Percentiles rank a stretch among this genome's conserved stretches.
phyloP scores from a whole-genome alignment of 37 sponge, comb jelly and placozoan genomes.

The Geodia barretti region DNA sequence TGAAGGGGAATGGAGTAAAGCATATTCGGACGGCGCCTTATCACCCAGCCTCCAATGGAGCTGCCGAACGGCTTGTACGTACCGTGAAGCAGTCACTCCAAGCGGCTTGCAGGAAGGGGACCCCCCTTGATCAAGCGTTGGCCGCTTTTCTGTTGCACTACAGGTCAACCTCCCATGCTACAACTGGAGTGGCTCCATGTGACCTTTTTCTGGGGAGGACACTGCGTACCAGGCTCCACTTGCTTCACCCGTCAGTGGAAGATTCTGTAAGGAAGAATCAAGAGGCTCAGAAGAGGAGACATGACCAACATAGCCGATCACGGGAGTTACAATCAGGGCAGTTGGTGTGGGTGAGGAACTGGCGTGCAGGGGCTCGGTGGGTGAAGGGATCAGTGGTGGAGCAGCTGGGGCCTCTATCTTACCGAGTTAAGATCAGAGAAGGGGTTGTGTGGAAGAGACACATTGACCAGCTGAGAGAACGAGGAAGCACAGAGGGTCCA shows the following conservation, averaged over 20 bases:
- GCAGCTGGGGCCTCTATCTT: conserved; percentile 11
- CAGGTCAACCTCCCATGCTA: conserved; percentile 11
- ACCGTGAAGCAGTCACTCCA: conserved; percentile 30
- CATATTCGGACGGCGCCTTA: conserved; percentile 2
- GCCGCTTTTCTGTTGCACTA: conserved; percentile 15
- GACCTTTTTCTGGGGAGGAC: not conserved
- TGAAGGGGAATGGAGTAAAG: conserved; percentile 19
- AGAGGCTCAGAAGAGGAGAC: conserved; percentile 2
- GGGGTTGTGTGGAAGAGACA: conserved; percentile 21
- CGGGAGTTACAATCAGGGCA: not conserved
- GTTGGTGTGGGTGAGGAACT: conserved; percentile 6
- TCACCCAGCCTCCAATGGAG: conserved; percentile 34
- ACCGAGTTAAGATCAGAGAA: not conserved
- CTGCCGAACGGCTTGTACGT: conserved; percentile 32
- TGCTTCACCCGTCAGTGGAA: conserved; percentile 5
- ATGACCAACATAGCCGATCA: not conserved
- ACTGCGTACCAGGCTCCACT: not conserved
- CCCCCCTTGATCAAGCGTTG: not conserved
- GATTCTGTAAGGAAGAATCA: conserved; percentile 3
- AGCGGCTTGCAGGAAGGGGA: not conserved
- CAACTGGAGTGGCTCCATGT: conserved; percentile 11
- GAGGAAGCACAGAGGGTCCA: too few relatives aligned
- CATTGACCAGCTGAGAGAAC: conserved; percentile 11
- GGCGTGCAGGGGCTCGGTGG: conserved; percentile 7
- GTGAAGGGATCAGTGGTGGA: not conserved